Conservation (phyloP, 2,113 vertebrate species). For the Microcebus murinus region DNA sequence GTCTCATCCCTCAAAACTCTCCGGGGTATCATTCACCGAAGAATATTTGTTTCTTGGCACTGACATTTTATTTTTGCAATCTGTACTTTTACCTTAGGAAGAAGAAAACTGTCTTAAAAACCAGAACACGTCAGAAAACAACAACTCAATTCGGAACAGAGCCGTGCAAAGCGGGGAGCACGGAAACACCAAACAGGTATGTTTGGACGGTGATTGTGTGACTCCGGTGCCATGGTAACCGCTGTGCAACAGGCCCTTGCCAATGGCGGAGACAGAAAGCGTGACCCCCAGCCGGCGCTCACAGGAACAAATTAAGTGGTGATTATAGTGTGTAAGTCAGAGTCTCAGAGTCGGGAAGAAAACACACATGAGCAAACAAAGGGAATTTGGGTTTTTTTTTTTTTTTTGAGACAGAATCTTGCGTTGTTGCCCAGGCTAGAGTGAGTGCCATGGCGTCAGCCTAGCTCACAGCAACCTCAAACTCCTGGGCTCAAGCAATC, state of each 20-base stretch:
- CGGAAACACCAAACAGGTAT: slow-evolving; percentile 62
- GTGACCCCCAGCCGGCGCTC: background rate
- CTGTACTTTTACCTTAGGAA: background rate
- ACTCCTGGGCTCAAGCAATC: too few relatives aligned
- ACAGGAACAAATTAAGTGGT: background rate
- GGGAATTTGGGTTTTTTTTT: background rate
- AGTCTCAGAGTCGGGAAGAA: background rate
- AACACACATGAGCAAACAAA: background rate
- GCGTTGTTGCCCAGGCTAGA: too few relatives aligned
- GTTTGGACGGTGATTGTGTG: rapidly evolving
- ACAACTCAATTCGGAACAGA: slow-evolving; percentile 2
- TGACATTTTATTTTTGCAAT: slow-evolving; percentile 49
- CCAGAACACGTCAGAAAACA: background rate
- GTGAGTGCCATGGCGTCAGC: too few relatives aligned
- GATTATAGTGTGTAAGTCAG: background rate
- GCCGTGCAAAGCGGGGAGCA: slow-evolving; percentile 32
- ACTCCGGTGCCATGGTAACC: background rate
- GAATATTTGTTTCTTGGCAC: background rate
- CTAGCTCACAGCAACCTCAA: too few relatives aligned
- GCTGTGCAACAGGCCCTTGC: background rate
- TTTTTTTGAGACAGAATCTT: too few relatives aligned
- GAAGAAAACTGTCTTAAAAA: slow-evolving; percentile 24
- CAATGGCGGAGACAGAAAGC: background rate
- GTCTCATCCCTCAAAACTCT: background rate
- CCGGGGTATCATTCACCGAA: background rate